phyloP scores from a whole-genome alignment of 1,140 invertebrate species.

The Lepidurus packardi region DNA sequence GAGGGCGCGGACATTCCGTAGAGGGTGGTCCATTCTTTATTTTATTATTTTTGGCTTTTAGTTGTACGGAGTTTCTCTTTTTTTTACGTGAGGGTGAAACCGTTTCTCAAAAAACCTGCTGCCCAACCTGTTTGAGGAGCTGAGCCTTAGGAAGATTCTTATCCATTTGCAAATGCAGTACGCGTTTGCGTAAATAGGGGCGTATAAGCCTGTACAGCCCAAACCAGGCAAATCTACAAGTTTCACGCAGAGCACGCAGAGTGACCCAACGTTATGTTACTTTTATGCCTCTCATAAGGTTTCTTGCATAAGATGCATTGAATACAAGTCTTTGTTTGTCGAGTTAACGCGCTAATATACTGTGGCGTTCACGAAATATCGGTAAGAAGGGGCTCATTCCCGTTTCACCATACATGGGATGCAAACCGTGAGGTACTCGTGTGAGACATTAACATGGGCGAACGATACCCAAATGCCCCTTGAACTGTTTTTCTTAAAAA shows the following conservation, averaged over 20 bases:
- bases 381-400: neutral
- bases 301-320: neutral
- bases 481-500: too few species aligned
- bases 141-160: too few species aligned
- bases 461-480: neutral
- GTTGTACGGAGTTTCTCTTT: neutral
- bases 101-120: neutral
- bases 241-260: conserved; percentile 10
- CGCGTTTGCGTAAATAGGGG: too few species aligned
- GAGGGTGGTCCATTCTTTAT: neutral
- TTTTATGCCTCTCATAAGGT: neutral
- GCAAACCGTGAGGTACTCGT: neutral
- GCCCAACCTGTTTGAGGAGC: too few species aligned
- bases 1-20: neutral
- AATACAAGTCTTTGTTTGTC: conserved; percentile 9
- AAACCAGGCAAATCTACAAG: neutral
- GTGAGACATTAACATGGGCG: neutral
- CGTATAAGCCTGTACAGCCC: too few species aligned
- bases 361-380: neutral
- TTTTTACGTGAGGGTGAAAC: neutral
- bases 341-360: neutral
- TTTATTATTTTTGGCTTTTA: neutral
- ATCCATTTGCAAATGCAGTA: too few species aligned
- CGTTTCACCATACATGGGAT: neutral
- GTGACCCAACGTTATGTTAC: neutral